Percentiles rank a stretch among this genome's conserved stretches.
phyloP scores from a whole-genome alignment of 1,140 invertebrate species.

The Aphidius gifuensis region DNA sequence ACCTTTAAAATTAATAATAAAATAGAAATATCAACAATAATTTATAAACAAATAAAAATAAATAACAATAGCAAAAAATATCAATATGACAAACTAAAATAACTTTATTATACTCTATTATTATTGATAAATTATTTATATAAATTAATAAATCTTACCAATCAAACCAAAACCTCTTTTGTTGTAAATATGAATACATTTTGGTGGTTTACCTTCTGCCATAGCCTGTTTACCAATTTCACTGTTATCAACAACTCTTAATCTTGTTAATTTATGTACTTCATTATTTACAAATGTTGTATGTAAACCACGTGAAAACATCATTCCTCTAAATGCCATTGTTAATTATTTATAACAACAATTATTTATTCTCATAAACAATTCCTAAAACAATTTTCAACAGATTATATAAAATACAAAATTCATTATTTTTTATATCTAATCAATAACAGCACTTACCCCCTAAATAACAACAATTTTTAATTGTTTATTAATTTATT shows the following conservation, averaged over 20 bases:
- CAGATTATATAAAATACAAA: neutral
- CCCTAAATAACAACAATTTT: too few species aligned
- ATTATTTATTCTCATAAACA: neutral
- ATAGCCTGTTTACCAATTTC: slow-evolving; percentile 90
- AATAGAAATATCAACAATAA: slow-evolving; percentile 11
- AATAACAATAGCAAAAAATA: slow-evolving; percentile 1
- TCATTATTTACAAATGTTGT: slow-evolving; percentile 60
- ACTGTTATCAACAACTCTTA: slow-evolving; percentile 95
- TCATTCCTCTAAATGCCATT: slow-evolving; percentile 20
- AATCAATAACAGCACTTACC: too few species aligned
- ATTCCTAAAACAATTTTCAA: neutral
- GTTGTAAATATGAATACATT: slow-evolving; percentile 86
- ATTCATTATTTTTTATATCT: too few species aligned
- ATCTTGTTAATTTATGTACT: slow-evolving; percentile 69
- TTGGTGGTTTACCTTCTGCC: slow-evolving; percentile 87
- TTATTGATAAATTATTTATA: too few species aligned
- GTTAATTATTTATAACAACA: slow-evolving; percentile 12
- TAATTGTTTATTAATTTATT: too few species aligned
- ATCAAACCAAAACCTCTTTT: slow-evolving; percentile 66
- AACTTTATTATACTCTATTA: slow-evolving; percentile 10
- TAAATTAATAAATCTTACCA: slow-evolving; percentile 50
- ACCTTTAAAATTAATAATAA: slow-evolving; percentile 57
- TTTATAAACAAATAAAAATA: neutral
- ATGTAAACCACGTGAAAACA: slow-evolving; percentile 53
- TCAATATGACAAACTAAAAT: too few species aligned